These are phyloP conservation scores for Nilaparvata lugens DNA, from an alignment of 1,140 invertebrate genomes.

Conservation along the genomic window DNA sequence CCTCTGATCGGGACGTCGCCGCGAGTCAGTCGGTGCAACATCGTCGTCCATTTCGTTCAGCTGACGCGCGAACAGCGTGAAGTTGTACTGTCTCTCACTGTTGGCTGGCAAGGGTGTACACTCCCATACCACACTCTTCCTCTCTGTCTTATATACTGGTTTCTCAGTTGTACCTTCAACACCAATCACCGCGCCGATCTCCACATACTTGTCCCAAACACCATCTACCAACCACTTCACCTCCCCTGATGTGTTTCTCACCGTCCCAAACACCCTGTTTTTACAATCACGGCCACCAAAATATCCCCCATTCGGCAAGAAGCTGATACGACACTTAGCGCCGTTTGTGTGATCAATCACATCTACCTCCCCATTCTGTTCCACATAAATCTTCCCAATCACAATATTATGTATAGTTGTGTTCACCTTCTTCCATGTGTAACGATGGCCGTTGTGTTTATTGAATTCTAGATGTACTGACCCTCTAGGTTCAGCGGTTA, in stretches of 20 bases:
- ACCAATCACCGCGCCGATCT: conserved; percentile 80
- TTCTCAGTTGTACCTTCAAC: conserved; percentile 59
- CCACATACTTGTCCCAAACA: conserved; percentile 90
- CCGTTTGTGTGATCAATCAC: conserved; percentile 80
- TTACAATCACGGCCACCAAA: conserved; percentile 89
- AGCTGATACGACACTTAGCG: conserved; percentile 91
- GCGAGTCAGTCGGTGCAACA: conserved; percentile 89
- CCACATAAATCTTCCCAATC: conserved; percentile 97
- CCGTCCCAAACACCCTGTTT: conserved; percentile 57
- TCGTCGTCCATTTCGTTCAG: conserved; percentile 89
- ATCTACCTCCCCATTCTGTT: conserved; percentile 98
- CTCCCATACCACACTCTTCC: conserved; percentile 76
- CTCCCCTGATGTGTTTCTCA: conserved; percentile 47
- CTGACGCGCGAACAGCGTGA: conserved; percentile 91
- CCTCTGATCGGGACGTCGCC: conserved; percentile 86
- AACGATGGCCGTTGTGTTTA: conserved; percentile 63
- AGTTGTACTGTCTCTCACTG: conserved; percentile 55
- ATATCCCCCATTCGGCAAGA: conserved; percentile 86
- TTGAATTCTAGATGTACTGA: conserved; percentile 71
- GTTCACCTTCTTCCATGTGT: conserved; percentile 92
- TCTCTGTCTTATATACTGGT: conserved; percentile 83
- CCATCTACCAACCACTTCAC: conserved; percentile 77
- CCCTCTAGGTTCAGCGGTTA: conserved; percentile 85
- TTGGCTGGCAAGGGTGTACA: conserved; percentile 59
- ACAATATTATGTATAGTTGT: conserved; percentile 99